These are phyloP conservation scores for Onychomys leucogaster DNA, from an alignment of 2,797 vertebrate species.

Conservation along the genomic window DNA sequence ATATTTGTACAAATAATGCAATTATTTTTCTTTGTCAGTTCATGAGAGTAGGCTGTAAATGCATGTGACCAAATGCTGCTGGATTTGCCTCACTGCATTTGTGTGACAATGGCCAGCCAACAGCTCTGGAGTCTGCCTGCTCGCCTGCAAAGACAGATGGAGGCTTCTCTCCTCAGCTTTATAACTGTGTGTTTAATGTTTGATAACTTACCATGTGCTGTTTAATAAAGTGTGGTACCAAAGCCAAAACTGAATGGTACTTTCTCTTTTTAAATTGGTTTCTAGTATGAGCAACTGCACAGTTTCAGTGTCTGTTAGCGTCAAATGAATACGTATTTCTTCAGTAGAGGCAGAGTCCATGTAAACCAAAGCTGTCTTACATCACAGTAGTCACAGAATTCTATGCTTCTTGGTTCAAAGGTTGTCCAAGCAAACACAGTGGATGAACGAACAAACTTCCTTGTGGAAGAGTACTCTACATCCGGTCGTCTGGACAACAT, in stretches of 20 bases:
- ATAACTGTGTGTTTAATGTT: slow-evolving; percentile 64
- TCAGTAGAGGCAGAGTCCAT: slow-evolving; percentile 25
- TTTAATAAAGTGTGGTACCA: slow-evolving; percentile 76
- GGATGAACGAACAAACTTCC: slow-evolving; percentile 89
- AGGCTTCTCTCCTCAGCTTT: slow-evolving; percentile 52
- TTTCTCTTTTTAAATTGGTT: slow-evolving; percentile 38
- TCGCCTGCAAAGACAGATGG: slow-evolving; percentile 71
- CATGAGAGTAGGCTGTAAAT: slow-evolving; percentile 41
- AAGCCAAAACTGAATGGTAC: slow-evolving; percentile 73
- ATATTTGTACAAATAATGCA: slow-evolving; percentile 29
- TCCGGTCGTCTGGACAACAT: slow-evolving; percentile 91
- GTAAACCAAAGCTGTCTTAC: slow-evolving; percentile 32
- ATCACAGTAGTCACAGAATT: slow-evolving; percentile 26
- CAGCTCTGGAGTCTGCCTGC: slow-evolving; percentile 51
- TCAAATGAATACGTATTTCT: slow-evolving; percentile 63
- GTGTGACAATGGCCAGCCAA: slow-evolving; percentile 29
- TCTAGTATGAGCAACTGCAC: slow-evolving; percentile 60
- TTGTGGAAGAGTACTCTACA: slow-evolving; percentile 91
- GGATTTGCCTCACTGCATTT: neutral
- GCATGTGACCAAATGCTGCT: neutral
- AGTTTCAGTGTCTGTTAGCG: slow-evolving; percentile 60
- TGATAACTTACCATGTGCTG: slow-evolving; percentile 79
- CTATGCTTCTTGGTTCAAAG: slow-evolving; percentile 82
- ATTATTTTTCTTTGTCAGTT: neutral
- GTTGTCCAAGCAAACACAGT: slow-evolving; percentile 89